Percentiles rank a stretch among this genome's conserved stretches.
Conservation (phyloP, 2,888 invertebrate species). For the Sepioteuthis lessoniana region DNA sequence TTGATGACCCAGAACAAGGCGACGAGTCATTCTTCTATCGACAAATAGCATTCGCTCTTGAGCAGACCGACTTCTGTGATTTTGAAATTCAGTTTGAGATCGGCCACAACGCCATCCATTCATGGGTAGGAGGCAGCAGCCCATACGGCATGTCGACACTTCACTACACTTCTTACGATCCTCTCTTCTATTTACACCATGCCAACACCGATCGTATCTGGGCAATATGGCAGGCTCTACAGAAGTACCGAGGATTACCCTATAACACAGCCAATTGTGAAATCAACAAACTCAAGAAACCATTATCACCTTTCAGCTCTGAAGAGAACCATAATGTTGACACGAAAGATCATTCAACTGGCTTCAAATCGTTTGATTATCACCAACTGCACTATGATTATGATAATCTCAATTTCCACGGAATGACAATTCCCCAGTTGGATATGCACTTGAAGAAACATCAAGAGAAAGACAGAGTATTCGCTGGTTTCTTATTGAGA, state of each 20-base stretch:
- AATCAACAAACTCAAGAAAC: conserved; percentile 51
- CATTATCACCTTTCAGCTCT: conserved; percentile 52
- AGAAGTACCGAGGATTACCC: conserved; percentile 55
- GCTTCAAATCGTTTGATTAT: conserved; percentile 54
- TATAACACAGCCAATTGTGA: conserved; percentile 56
- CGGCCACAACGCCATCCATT: conserved; percentile 50
- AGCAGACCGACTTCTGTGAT: conserved; percentile 57
- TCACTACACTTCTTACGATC: conserved; percentile 58
- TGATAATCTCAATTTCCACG: conserved; percentile 56
- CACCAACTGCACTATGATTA: conserved; percentile 54
- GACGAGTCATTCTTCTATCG: conserved; percentile 56
- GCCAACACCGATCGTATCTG: conserved; percentile 55
- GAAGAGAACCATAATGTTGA: conserved; percentile 49
- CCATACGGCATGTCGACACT: conserved; percentile 56
- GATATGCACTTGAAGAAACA: conserved; percentile 51
- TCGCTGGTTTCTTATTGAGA: conserved; percentile 49
- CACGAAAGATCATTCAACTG: conserved; percentile 50
- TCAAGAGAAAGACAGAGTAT: conserved; percentile 50
- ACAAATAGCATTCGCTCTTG: conserved; percentile 53
- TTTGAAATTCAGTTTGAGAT: conserved; percentile 54
- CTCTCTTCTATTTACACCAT: conserved; percentile 58
- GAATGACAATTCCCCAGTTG: conserved; percentile 56
- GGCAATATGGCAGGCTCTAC: conserved; percentile 58
- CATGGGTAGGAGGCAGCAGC: conserved; percentile 51
- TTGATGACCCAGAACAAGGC: conserved; percentile 55